A percentile compares a stretch with the other conserved stretches of the same genome.
phyloP scores from a whole-genome alignment of 1,140 invertebrate species.

The Drosophila hydei region DNA sequence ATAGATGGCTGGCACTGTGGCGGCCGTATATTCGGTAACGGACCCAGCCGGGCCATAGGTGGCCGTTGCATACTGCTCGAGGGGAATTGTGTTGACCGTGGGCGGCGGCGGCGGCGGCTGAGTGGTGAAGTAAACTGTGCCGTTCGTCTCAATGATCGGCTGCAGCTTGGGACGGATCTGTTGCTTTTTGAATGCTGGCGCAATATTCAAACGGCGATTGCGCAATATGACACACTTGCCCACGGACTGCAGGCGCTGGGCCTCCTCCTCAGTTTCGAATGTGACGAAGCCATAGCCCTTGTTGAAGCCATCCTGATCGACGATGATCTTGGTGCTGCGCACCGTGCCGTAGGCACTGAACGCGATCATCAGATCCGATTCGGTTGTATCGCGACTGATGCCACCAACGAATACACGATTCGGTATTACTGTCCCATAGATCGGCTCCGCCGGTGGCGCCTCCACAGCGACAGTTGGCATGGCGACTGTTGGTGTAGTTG shows the following conservation, averaged over 20 bases:
- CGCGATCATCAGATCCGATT: slow-evolving; percentile 16
- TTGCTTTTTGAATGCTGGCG: slow-evolving; percentile 20
- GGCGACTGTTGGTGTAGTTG: neutral
- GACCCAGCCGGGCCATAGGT: neutral
- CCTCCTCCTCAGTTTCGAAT: slow-evolving; percentile 31
- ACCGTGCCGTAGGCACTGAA: slow-evolving; percentile 31
- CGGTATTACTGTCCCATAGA: slow-evolving; percentile 16
- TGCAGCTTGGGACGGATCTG: slow-evolving; percentile 1
- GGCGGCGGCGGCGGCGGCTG: neutral
- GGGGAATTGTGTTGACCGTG: neutral
- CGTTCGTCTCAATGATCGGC: slow-evolving; percentile 8
- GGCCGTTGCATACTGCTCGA: neutral
- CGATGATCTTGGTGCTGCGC: slow-evolving; percentile 19
- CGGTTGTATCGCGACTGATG: slow-evolving; percentile 30
- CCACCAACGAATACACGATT: slow-evolving; percentile 43
- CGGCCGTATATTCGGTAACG: neutral
- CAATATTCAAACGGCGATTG: slow-evolving; percentile 34
- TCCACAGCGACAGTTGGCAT: neutral
- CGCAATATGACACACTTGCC: slow-evolving; percentile 10
- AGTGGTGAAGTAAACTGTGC: slow-evolving; percentile 3
- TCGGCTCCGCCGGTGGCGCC: neutral
- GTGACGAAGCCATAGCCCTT: slow-evolving; percentile 46
- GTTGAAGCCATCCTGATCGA: slow-evolving; percentile 18
- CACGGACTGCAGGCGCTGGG: slow-evolving; percentile 6
- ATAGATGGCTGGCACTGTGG: slow-evolving; percentile 6